Evolutionary conservation across 2,797 vertebrate genomes (phyloP).

Genomic region (Ispidina picta): DNA sequence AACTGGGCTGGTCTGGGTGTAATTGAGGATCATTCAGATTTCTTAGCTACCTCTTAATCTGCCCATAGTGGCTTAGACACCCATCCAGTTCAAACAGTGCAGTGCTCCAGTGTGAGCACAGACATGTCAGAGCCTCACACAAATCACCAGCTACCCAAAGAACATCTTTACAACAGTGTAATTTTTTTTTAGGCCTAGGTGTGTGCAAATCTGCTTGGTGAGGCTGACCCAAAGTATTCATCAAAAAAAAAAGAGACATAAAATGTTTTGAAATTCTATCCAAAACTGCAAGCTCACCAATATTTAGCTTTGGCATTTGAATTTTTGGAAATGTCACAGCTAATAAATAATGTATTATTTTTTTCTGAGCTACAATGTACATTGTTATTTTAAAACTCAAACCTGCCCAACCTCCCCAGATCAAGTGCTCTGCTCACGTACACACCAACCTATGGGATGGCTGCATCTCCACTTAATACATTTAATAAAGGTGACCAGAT

Average conservation of each 20-base stretch:
- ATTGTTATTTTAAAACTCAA: constrained; percentile 24
- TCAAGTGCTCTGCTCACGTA: background rate
- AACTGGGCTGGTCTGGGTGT: background rate
- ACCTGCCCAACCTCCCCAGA: background rate
- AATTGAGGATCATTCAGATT: background rate
- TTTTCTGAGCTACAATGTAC: background rate
- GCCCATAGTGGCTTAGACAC: background rate
- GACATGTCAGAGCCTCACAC: background rate
- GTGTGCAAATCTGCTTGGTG: background rate
- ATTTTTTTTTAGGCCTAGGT: background rate
- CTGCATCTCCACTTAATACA: constrained; percentile 45
- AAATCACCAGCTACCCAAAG: background rate
- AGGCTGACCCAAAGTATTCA: background rate
- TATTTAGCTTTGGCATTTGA: constrained; percentile 26
- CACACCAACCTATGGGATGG: background rate
- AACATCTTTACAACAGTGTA: background rate
- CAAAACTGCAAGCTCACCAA: constrained; percentile 45
- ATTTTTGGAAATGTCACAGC: constrained; percentile 41
- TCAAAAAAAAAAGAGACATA: background rate
- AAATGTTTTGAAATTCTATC: background rate
- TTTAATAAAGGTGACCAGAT: constrained; percentile 71
- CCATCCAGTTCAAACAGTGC: background rate
- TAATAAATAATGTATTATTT: constrained; percentile 51
- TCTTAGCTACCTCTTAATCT: background rate
- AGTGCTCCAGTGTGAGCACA: background rate